Evolutionary conservation across 2,888 invertebrate species (phyloP).

Genomic region (Drepanosiphum platanoidis): DNA sequence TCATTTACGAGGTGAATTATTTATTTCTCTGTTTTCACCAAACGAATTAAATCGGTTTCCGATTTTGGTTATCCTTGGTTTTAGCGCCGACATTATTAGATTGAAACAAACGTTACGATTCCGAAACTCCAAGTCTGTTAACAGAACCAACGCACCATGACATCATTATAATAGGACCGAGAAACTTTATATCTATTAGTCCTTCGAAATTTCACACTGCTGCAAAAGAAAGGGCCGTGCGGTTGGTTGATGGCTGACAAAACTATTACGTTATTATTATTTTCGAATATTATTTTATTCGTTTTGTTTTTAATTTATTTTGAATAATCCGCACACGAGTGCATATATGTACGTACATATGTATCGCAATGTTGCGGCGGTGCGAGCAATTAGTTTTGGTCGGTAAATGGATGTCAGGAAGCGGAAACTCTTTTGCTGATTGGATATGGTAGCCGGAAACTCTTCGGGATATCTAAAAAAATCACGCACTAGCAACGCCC

Average conservation of each 20-base stretch:
- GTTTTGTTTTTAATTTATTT: not conserved
- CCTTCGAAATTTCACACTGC: conserved; percentile 9
- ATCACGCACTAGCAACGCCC: conserved; percentile 61
- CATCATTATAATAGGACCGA: not conserved
- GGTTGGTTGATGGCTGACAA: not conserved
- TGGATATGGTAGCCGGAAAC: conserved; percentile 61
- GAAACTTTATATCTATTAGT: conserved; percentile 22
- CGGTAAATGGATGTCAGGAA: conserved; percentile 60
- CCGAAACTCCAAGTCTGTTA: conserved; percentile 12
- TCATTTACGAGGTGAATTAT: not conserved
- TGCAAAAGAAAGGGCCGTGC: not conserved
- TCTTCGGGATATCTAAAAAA: conserved; percentile 59
- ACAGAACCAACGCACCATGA: conserved; percentile 11
- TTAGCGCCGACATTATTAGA: not conserved
- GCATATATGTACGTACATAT: conserved; percentile 20
- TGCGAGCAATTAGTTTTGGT: conserved; percentile 42
- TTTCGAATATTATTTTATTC: not conserved
- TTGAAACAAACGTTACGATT: conserved; percentile 10
- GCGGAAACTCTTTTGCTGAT: conserved; percentile 60
- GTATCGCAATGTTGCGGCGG: not conserved
- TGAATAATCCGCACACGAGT: conserved; percentile 44
- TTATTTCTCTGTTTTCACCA: not conserved
- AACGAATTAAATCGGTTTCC: not conserved
- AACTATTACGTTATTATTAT: not conserved
- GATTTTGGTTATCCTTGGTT: not conserved